Evolutionary conservation across 2,113 vertebrate species (phyloP).

Genomic region (Uropsilus gracilis): DNA sequence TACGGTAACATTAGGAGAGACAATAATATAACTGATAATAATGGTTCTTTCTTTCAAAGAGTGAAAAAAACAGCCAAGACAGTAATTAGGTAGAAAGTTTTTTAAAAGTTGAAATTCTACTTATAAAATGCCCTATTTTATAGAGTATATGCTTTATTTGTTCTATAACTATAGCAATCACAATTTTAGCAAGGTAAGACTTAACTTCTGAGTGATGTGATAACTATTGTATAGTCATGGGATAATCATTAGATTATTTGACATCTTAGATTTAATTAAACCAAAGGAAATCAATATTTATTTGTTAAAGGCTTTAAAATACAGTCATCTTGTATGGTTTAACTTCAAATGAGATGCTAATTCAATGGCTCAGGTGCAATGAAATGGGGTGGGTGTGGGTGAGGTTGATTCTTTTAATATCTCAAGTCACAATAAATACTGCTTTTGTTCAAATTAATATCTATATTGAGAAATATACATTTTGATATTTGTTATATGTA

Average conservation of each 20-base stretch:
- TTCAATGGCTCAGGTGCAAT: neutral
- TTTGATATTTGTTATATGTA: no score
- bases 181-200: neutral
- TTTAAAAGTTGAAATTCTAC: neutral
- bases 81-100: neutral
- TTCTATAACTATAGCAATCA: neutral
- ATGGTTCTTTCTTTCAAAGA: neutral
- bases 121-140: neutral
- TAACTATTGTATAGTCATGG: neutral
- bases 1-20: neutral
- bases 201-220: neutral
- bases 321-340: neutral
- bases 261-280: neutral
- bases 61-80: neutral
- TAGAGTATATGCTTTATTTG: neutral
- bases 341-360: neutral
- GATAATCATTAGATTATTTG: neutral
- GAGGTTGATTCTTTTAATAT: neutral
- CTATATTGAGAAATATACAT: neutral
- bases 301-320: neutral
- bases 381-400: rapidly evolving
- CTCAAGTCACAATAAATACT: neutral
- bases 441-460: neutral
- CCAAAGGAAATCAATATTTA: neutral
- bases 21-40: neutral